A percentile compares a stretch with the other conserved stretches of the same genome.
Conservation (phyloP, 1,140 invertebrate species). For the Drosophila sulfurigaster region DNA sequence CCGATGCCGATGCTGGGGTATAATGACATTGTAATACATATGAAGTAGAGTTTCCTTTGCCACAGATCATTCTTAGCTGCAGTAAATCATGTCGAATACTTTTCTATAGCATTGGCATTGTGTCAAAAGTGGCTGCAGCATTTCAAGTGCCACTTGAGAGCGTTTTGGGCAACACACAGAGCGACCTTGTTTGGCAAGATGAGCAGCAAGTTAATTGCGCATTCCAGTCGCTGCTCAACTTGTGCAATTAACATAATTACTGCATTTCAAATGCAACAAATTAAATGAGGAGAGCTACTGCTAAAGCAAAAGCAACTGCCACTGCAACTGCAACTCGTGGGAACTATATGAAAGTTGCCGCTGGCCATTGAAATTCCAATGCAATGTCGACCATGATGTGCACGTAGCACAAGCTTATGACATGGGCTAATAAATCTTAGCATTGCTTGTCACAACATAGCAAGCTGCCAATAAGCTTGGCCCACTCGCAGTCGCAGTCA, state of each 20-base stretch:
- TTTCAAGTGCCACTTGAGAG: not conserved
- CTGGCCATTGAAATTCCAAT: constrained; percentile 29
- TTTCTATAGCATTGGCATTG: no score
- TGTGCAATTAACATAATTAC: constrained; percentile 73
- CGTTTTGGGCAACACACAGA: not conserved
- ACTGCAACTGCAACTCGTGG: constrained; percentile 30
- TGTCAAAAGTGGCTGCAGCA: no score
- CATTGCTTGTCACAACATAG: constrained; percentile 1
- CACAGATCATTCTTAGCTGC: no score
- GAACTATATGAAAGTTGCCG: constrained; percentile 36
- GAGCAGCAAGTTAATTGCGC: constrained; percentile 10
- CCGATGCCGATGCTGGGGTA: not conserved
- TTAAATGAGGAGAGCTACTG: constrained; percentile 18
- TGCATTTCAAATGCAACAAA: constrained; percentile 38
- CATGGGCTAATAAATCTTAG: constrained; percentile 16
- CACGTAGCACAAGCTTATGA: constrained; percentile 30
- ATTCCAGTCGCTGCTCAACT: constrained; percentile 29
- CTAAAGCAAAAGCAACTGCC: not conserved
- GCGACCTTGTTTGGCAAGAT: constrained; percentile 9
- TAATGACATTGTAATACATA: not conserved
- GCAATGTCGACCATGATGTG: constrained; percentile 26
- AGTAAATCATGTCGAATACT: no score
- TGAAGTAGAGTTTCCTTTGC: no score
- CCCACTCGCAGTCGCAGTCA: not conserved
- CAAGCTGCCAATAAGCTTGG: not conserved